A percentile compares a stretch with the other conserved stretches of the same genome.
Evolutionary conservation across 1,140 invertebrate species (phyloP).

Genomic region (Lineus longissimus): DNA sequence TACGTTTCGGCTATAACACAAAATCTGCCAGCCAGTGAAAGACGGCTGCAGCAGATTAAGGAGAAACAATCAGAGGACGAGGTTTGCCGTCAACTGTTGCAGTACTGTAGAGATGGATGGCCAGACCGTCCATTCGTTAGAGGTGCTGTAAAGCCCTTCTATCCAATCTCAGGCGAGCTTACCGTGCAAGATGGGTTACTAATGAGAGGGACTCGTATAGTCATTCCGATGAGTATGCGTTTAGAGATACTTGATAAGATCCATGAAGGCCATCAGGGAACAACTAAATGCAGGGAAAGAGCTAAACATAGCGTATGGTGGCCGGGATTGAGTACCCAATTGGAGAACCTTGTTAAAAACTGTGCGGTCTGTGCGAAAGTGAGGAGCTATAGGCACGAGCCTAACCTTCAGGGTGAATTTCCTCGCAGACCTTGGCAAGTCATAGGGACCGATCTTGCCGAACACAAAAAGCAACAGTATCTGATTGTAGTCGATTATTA

Average conservation of each 20-base stretch:
- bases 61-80: neutral
- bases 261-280: conserved; percentile 40
- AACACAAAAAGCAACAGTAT: conserved; percentile 13
- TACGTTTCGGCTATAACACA: neutral
- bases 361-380: neutral
- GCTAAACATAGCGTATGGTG: conserved; percentile 1
- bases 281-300: conserved; percentile 20
- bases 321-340: neutral
- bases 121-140: neutral
- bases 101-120: neutral
- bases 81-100: neutral
- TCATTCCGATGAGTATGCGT: conserved; percentile 30
- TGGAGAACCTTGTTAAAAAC: neutral
- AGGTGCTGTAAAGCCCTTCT: neutral
- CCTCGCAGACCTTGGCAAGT: conserved; percentile 15
- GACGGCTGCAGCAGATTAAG: neutral
- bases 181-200: conserved; percentile 10
- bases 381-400: neutral
- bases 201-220: conserved; percentile 26
- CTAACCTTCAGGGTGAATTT: neutral
- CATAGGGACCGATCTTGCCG: conserved; percentile 15
- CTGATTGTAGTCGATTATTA: conserved; percentile 23
- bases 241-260: conserved; percentile 35
- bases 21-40: neutral
- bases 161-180: neutral